Conservation (phyloP, 2,797 vertebrate genomes). For the Premnoplex brunnescens region DNA sequence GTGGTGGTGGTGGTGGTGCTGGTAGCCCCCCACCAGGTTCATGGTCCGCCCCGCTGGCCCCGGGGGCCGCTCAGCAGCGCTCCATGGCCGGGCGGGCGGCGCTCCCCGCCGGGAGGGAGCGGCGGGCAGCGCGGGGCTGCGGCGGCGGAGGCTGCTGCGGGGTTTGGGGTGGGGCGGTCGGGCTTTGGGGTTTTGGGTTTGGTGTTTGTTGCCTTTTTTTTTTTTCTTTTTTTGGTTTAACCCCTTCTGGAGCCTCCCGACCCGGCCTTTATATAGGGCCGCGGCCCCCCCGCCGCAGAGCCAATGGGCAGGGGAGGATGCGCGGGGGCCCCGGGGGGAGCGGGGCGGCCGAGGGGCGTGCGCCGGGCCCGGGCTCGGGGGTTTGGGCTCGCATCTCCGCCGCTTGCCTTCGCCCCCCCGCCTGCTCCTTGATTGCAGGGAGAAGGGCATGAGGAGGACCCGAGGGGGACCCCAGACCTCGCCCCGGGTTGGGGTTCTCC, state of each 20-base stretch:
- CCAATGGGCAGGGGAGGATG: conserved; percentile 73
- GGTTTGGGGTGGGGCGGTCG: not conserved
- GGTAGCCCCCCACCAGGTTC: conserved; percentile 94
- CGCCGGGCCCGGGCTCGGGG: not conserved
- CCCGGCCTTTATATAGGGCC: conserved; percentile 71
- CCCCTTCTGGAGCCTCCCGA: conserved; percentile 67
- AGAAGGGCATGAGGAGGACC: not conserved
- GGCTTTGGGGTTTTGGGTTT: not conserved
- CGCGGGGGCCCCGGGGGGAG: conserved; percentile 33
- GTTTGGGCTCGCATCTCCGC: conserved; percentile 7
- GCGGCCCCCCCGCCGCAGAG: conserved; percentile 36
- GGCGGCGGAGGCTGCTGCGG: not conserved
- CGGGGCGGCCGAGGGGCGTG: conserved; percentile 16
- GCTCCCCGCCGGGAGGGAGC: not conserved
- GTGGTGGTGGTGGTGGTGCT: conserved; percentile 87
- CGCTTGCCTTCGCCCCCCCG: not conserved
- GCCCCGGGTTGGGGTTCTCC: not conserved
- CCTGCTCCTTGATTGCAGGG: not conserved
- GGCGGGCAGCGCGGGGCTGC: not conserved
- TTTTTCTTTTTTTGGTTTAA: conserved; percentile 40
- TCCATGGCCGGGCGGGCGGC: not conserved
- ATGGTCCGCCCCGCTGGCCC: conserved; percentile 74
- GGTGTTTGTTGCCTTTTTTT: not conserved
- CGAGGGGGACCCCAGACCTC: not conserved
- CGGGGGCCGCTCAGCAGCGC: conserved; percentile 26